Evolutionary conservation across 2,797 vertebrate genomes (phyloP), one percentile per base, ranked within the genome.

Genomic region (Huso huso): DNA sequence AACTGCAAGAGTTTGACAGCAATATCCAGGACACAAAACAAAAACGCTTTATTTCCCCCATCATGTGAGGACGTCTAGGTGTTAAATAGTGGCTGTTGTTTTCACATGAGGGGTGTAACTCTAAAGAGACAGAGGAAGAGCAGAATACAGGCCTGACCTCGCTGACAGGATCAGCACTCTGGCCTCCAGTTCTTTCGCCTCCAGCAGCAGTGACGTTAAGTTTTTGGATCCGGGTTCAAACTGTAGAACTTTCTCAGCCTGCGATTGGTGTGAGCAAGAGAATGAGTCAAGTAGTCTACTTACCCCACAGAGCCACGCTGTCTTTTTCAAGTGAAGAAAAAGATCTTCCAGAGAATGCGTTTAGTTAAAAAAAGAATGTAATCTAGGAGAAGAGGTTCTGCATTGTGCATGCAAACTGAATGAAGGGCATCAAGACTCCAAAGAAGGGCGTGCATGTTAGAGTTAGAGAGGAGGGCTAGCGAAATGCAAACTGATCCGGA

Each of bases 161-260:
- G 97, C 95, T 0, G 96, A 98, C 52, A 99, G 93, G 81, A 99
- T 96, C 86, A 99, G 96, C 78, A 99, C 97, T 0, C 97, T 84
- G 70, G 97, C 97, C 86, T 99, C 97, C 90, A 99, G 87, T 81
- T 98, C 97, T 81, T 94, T 94, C 0, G 96, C 97, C 83, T 99
- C 97, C 84, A 96, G 89, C 80, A 99, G 92, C 86, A 98, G 87
- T 2, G 95, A 93, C 0, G 97, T 98, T 89, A 99, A 90, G 6
- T 99, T 99, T 89, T 96, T 98, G 82, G 88, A 89, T 48, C 97
- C 97, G 2, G 96, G 95, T 82, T 95, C 97, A 82, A 99, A 98
- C 87, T 98, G 97, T 85, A 99, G 94, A 83, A 98, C 93, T 91
- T 99, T 99, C 90, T 99, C 97, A 71, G 97, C 96, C 97, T 99